phyloP scores from a whole-genome alignment of 2,888 invertebrate genomes.

The Aradus depressus region DNA sequence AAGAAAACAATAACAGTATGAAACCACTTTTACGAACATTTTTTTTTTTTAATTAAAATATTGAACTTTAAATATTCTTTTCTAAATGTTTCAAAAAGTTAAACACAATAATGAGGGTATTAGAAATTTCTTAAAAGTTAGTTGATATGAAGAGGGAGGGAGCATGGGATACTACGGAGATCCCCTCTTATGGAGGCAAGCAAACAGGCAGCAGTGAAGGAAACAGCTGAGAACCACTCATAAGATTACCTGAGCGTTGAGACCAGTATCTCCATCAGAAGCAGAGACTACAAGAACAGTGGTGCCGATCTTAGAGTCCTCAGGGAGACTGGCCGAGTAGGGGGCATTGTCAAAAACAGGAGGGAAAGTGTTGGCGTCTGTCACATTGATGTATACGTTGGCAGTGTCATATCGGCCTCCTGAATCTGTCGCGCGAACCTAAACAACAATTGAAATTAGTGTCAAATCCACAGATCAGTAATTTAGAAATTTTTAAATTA shows the following conservation, averaged over 20 bases:
- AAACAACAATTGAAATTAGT: slow-evolving; percentile 35
- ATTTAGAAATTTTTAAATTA: too few species aligned
- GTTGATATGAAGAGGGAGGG: too few species aligned
- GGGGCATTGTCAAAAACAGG: slow-evolving; percentile 90
- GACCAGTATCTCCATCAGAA: slow-evolving; percentile 85
- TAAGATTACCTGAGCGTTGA: slow-evolving; percentile 57
- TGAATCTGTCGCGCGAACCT: slow-evolving; percentile 61
- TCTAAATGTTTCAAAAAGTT: too few species aligned
- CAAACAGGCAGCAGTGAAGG: neutral
- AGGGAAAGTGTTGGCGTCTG: slow-evolving; percentile 88
- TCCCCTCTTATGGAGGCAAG: too few species aligned
- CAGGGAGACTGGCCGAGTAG: slow-evolving; percentile 71
- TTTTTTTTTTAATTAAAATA: too few species aligned
- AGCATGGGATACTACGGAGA: too few species aligned
- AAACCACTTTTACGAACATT: too few species aligned
- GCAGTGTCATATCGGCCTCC: slow-evolving; percentile 81
- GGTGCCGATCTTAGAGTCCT: slow-evolving; percentile 84
- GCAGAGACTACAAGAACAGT: slow-evolving; percentile 87
- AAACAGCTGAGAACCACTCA: neutral
- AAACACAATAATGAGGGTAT: too few species aligned
- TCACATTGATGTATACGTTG: slow-evolving; percentile 81
- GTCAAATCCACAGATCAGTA: slow-evolving; percentile 18
- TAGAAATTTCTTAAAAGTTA: too few species aligned
- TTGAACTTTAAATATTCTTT: too few species aligned
- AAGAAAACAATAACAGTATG: too few species aligned